phyloP scores from a whole-genome alignment of 1,140 invertebrate genomes.

The Drosophila arizonae region DNA sequence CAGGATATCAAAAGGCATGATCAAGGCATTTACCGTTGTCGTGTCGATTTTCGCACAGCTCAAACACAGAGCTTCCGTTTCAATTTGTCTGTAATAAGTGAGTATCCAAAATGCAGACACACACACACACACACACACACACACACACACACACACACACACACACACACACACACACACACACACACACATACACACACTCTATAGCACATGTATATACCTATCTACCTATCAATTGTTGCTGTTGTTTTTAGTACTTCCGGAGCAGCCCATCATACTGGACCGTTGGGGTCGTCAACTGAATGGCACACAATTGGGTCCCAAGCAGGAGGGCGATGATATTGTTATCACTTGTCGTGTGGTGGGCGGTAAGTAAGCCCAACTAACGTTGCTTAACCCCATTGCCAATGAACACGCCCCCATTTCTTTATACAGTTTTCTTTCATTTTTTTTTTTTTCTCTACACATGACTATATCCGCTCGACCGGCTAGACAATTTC shows the following conservation, averaged over 20 bases:
- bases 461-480: conserved; percentile 62
- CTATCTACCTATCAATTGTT: conserved; percentile 18
- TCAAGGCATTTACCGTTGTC: conserved; percentile 93
- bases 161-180: neutral
- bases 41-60: conserved; percentile 94
- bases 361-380: conserved; percentile 84
- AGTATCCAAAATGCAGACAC: conserved; percentile 83
- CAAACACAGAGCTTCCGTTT: conserved; percentile 93
- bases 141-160: neutral
- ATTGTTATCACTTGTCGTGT: conserved; percentile 85
- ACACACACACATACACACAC: neutral
- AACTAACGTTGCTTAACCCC: conserved; percentile 53
- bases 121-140: neutral
- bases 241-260: conserved; percentile 87
- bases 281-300: conserved; percentile 89
- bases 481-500: conserved; percentile 78
- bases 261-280: conserved; percentile 92
- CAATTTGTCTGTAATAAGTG: conserved; percentile 94
- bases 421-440: conserved; percentile 3
- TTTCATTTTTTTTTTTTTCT: neutral
- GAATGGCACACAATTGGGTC: conserved; percentile 89
- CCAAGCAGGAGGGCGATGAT: conserved; percentile 89
- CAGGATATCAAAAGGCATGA: conserved; percentile 92
- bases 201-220: neutral
- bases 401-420: conserved; percentile 2